Percentiles rank a stretch among this genome's conserved stretches.
Evolutionary conservation across 2,797 vertebrate species (phyloP).

Genomic region (Manis pentadactyla): DNA sequence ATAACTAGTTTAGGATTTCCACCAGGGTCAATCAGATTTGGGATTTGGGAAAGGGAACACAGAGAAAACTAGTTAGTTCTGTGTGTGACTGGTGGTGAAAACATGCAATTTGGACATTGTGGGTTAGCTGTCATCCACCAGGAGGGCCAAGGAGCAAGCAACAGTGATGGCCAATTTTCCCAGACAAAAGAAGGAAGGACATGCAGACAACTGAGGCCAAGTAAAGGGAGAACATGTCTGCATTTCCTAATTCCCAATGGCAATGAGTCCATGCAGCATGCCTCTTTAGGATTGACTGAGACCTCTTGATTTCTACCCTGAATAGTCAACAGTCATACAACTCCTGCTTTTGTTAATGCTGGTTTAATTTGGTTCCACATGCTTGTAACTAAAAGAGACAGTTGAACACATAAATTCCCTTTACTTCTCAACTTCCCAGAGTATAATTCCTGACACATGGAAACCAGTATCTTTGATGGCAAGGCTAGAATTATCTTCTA

Average conservation of each 20-base stretch:
- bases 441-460: neutral
- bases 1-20: neutral
- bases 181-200: neutral
- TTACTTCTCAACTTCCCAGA: neutral
- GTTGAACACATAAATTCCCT: neutral
- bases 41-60: neutral
- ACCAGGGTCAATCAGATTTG: neutral
- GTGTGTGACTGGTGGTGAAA: neutral
- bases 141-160: neutral
- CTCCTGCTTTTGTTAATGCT: neutral
- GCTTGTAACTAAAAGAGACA: neutral
- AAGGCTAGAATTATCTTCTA: neutral
- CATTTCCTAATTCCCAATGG: neutral
- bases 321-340: neutral
- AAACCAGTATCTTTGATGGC: neutral
- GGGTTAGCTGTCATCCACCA: neutral
- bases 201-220: neutral
- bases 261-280: neutral
- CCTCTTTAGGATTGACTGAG: neutral
- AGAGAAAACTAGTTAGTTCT: neutral
- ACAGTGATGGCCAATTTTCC: neutral
- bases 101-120: neutral
- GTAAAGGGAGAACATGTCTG: neutral
- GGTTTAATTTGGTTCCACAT: neutral
- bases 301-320: neutral